Conservation (phyloP, 2,113 vertebrate species). For the Argyrosomus japonicus region DNA sequence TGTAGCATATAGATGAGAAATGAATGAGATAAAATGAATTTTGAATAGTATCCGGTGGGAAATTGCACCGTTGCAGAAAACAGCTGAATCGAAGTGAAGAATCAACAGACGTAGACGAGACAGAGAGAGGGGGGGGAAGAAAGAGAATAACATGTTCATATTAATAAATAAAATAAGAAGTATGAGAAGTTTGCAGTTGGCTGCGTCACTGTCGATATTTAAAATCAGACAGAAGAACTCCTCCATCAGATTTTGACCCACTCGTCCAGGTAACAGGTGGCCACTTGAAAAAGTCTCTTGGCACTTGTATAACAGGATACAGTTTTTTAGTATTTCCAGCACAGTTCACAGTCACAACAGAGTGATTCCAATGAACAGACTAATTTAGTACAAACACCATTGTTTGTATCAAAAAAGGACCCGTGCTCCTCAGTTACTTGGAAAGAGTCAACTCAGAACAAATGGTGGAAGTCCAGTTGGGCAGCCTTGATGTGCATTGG, state of each 20-base stretch:
- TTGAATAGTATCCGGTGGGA: conserved; percentile 34
- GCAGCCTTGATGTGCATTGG: conserved; percentile 20
- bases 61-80: conserved; percentile 13
- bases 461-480: conserved; percentile 52
- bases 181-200: background rate
- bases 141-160: background rate
- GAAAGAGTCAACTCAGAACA: conserved; percentile 29
- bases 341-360: background rate
- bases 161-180: background rate
- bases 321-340: background rate
- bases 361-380: background rate
- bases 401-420: background rate
- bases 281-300: background rate
- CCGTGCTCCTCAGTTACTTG: background rate
- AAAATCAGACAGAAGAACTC: background rate
- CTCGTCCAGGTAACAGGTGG: conserved; percentile 23
- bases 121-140: background rate
- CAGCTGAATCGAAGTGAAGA: conserved; percentile 21
- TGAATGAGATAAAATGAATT: conserved; percentile 32
- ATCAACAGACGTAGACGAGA: conserved; percentile 14
- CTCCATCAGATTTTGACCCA: background rate
- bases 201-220: background rate
- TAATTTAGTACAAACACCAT: background rate
- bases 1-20: conserved; percentile 46
- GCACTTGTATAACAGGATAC: conserved; percentile 33